Evolutionary conservation across 64 coral and sea anemone species (phyloP).

Genomic region (Pocillopora verrucosa): DNA sequence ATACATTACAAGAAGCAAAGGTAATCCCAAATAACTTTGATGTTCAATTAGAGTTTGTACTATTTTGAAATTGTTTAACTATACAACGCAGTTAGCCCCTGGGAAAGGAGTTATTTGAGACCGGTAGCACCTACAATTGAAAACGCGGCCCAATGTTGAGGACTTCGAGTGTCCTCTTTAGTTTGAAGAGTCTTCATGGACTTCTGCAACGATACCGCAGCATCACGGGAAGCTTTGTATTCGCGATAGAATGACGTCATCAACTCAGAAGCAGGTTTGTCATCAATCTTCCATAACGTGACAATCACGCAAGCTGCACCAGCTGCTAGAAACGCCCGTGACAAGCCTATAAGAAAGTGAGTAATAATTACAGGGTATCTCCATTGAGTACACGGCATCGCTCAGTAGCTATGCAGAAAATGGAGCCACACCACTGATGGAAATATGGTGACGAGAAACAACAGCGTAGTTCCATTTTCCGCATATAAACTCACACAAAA

Average conservation of each 20-base stretch:
- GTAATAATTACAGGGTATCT: neutral
- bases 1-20: too few species aligned
- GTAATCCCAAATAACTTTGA: too few species aligned
- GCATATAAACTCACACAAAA: too few species aligned
- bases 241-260: slow-evolving; percentile 60
- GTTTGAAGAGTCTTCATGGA: slow-evolving; percentile 58
- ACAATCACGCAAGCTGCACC: slow-evolving; percentile 64
- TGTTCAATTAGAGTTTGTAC: too few species aligned
- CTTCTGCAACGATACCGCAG: slow-evolving; percentile 58
- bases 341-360: slow-evolving; percentile 39
- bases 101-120: neutral
- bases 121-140: slow-evolving; percentile 65
- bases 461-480: too few species aligned
- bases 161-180: slow-evolving; percentile 31
- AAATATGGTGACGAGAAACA: too few species aligned
- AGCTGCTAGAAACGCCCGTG: slow-evolving; percentile 67
- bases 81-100: neutral
- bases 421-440: too few species aligned
- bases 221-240: slow-evolving; percentile 71
- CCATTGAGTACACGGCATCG: too few species aligned
- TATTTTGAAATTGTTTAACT: neutral
- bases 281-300: slow-evolving; percentile 70
- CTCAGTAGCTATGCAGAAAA: too few species aligned
- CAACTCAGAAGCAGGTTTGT: slow-evolving; percentile 11
- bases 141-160: slow-evolving; percentile 62